Percentiles rank a stretch among this genome's conserved stretches.
phyloP scores from a whole-genome alignment of 2,113 vertebrate species.

The Cochlearius cochlearius region DNA sequence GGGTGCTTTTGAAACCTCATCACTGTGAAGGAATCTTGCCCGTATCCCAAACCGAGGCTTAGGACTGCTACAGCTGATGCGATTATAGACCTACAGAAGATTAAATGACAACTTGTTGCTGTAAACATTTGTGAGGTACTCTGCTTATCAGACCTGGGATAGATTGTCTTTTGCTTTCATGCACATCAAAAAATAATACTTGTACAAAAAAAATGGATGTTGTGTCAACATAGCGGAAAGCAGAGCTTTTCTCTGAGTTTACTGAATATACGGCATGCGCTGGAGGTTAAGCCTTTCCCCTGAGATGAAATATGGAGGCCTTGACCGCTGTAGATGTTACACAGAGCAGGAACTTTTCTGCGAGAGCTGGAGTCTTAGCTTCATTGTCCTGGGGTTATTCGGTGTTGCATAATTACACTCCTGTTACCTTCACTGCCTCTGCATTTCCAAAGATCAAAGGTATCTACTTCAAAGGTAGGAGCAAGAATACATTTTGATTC shows the following conservation, averaged over 20 bases:
- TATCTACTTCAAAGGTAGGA: slow-evolving; percentile 44
- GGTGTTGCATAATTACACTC: background rate
- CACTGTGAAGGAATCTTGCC: background rate
- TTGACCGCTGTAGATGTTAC: background rate
- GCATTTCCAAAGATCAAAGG: slow-evolving; percentile 40
- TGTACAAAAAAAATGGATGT: background rate
- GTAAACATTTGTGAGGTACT: background rate
- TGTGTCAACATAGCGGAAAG: background rate
- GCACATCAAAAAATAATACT: background rate
- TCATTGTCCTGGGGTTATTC: slow-evolving; percentile 13
- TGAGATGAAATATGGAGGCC: background rate
- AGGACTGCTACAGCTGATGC: background rate
- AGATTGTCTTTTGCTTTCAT: background rate
- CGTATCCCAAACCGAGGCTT: background rate
- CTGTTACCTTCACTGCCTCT: background rate
- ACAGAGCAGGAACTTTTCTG: background rate
- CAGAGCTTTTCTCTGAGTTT: background rate
- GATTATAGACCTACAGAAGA: background rate
- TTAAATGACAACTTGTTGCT: background rate
- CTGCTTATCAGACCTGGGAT: background rate
- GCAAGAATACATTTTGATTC: slow-evolving; percentile 4
- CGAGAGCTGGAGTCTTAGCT: background rate
- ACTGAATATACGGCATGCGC: background rate
- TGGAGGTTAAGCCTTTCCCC: background rate
- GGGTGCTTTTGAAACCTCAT: background rate